Base-by-base conservation (phyloP, 2,888 invertebrate genomes). In the Drosophila rubida region DNA sequence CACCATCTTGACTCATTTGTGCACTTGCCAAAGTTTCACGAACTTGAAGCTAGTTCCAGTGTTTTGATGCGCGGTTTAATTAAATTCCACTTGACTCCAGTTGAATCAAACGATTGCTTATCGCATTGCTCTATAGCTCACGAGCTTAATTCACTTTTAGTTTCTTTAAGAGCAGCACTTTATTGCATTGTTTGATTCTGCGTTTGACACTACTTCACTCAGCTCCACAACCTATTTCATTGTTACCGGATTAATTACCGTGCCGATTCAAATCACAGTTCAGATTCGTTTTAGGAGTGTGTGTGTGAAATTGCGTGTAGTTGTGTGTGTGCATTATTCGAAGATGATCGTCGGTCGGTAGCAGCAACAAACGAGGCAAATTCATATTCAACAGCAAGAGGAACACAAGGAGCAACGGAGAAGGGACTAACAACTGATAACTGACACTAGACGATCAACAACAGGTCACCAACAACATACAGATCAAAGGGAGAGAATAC, bases 1-100 rank as follows among this genome's bases (percentile, higher is more conserved):
- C 79, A 62, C 76, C 91, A 91, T 91, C 87, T 83, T 91, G 91
- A 88, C 88, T 90, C 92, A 91, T 91, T 91, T 80, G 68, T 23
- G 37, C 32, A 55, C 30, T 30, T 49, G 16, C n/a, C 13, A 37
- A 37, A 46, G 23, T 7, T 27, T 45, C 13, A n/a, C n/a, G 16
- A 48, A 5, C 14, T 60, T 7, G 54, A 37, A 54, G 13, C 62
- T 44, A 37, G 35, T 46, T 16, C 23, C 32, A 35, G 23, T 16
- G n/a, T 9, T 27, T 27, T 9, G 9, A 27, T 9, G 27, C 22
- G 14, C 4, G 14, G 7, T 9, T 32, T 44, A 32, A 14, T 48
- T 51, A 16, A 51, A 14, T 27, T 67, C 14, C 25, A 45, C n/a
- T 6, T 7, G 14, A 11, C 11, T 25, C n/a, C 30, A 23, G 27